Conservation (phyloP, 2,113 vertebrate species). For the Plecotus auritus region DNA sequence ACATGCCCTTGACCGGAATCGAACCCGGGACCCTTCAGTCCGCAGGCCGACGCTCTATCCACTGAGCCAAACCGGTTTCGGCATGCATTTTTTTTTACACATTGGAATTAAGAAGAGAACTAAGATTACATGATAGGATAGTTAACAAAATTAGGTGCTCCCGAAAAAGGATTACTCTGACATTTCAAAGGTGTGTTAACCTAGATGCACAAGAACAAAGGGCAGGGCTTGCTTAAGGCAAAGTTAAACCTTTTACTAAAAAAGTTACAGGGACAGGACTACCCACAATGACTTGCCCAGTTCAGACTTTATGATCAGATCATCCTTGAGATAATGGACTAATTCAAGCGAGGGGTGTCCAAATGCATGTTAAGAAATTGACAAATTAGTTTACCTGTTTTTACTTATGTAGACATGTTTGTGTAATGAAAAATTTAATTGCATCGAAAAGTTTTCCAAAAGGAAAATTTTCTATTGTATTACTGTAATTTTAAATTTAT, state of each 20-base stretch:
- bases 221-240: not conserved
- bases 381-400: too few relatives aligned
- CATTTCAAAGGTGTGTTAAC: not conserved
- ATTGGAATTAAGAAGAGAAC: not conserved
- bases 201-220: not conserved
- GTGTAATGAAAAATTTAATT: too few relatives aligned
- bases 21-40: too few relatives aligned
- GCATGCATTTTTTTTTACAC: not conserved
- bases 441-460: too few relatives aligned
- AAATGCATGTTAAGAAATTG: too few relatives aligned
- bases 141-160: not conserved
- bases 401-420: too few relatives aligned
- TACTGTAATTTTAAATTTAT: too few relatives aligned
- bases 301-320: not conserved
- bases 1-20: too few relatives aligned
- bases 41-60: too few relatives aligned
- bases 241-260: not conserved
- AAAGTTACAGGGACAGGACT: not conserved
- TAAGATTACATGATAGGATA: not conserved
- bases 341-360: too few relatives aligned
- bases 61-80: too few relatives aligned
- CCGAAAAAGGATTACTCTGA: not conserved
- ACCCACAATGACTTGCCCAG: not conserved
- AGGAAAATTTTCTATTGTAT: too few relatives aligned
- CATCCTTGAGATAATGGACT: not conserved